phyloP scores from a whole-genome alignment of 2,888 invertebrate genomes.

The Saturnia japonica region DNA sequence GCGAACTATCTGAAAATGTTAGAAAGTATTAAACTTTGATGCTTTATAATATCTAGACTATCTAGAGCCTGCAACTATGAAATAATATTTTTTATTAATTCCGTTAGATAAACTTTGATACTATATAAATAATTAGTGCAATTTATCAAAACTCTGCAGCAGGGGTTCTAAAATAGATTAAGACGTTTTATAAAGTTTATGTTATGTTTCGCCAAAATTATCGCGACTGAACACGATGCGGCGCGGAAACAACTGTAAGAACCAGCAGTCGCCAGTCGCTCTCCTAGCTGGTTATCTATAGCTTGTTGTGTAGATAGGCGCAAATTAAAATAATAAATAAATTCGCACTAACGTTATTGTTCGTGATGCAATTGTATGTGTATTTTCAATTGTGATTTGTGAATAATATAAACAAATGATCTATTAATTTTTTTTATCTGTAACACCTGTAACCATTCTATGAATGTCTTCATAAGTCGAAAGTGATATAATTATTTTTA shows the following conservation, averaged over 20 bases:
- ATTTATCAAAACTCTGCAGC: not conserved
- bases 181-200: slow-evolving; percentile 6
- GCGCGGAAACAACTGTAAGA: slow-evolving; percentile 33
- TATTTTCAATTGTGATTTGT: not conserved
- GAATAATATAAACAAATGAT: not conserved
- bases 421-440: not conserved
- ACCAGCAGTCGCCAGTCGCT: too few species aligned
- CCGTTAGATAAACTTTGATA: not conserved
- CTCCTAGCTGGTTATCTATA: slow-evolving; percentile 19
- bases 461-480: not conserved
- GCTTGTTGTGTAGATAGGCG: slow-evolving; percentile 15
- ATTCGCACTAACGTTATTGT: not conserved
- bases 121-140: not conserved
- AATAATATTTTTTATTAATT: not conserved
- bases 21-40: not conserved
- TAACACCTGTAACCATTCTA: not conserved
- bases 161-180: not conserved
- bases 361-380: slow-evolving; percentile 9
- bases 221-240: slow-evolving; percentile 44
- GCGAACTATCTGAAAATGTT: not conserved
- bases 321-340: slow-evolving; percentile 1
- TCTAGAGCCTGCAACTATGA: too few species aligned
- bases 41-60: too few species aligned
- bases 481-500: not conserved
- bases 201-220: slow-evolving; percentile 43